Percentiles rank a stretch among this genome's conserved stretches.
These are phyloP conservation scores for Malurus melanocephalus DNA, from an alignment of 2,113 vertebrate genomes.

Conservation along the genomic window DNA sequence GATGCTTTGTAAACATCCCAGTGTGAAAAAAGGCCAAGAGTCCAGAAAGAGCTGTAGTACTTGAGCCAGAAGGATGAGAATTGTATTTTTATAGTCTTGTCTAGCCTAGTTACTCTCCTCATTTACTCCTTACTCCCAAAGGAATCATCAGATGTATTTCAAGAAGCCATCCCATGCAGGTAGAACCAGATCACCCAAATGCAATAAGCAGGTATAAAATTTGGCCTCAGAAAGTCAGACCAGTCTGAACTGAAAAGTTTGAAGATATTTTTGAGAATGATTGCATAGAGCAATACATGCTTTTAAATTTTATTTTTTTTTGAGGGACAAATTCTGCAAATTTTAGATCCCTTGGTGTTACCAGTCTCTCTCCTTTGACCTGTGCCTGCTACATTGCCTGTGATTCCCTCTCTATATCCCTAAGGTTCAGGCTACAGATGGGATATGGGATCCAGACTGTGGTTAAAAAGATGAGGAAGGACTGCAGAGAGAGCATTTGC, in stretches of 20 bases:
- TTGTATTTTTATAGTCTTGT: not conserved
- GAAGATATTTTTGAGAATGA: not conserved
- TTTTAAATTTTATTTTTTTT: not conserved
- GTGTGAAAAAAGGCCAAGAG: not conserved
- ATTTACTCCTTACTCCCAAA: not conserved
- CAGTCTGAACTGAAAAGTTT: not conserved
- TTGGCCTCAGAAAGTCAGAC: not conserved
- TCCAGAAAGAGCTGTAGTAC: not conserved
- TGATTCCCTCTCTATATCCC: not conserved
- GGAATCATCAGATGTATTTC: not conserved
- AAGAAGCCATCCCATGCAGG: not conserved
- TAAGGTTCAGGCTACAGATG: not conserved
- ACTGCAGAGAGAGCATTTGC: not conserved
- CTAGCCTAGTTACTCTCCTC: not conserved
- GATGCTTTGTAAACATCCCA: not conserved
- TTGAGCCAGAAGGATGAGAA: not conserved
- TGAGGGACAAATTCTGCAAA: not conserved
- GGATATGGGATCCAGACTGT: not conserved
- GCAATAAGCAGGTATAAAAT: not conserved
- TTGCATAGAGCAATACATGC: not conserved
- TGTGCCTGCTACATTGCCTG: rapidly evolving
- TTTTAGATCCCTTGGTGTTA: not conserved
- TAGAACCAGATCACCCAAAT: not conserved
- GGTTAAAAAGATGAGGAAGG: not conserved
- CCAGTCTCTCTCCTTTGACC: rapidly evolving